Base-by-base conservation (phyloP, 2,113 vertebrate species). In the Ictalurus furcatus region DNA sequence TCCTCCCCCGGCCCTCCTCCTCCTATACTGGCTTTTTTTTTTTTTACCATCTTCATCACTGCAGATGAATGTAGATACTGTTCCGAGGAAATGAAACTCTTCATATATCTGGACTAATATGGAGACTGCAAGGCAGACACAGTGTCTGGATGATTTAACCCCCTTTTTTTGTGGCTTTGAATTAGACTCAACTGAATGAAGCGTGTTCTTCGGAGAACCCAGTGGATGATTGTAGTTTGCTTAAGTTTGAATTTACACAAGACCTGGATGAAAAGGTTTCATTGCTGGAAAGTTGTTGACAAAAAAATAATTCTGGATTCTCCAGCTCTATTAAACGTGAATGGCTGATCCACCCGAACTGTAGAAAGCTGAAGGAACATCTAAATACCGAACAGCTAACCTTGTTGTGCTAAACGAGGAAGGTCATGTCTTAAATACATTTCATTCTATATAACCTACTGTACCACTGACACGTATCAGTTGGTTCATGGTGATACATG, bases 81-180 rank as follows among this genome's bases (percentile, higher is more conserved):
- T 89, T 89, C 48, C 61, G 71, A 76, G 78, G 85, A 86, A 86
- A 61, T 67, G 28, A 59, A 84, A 74, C 81, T 28, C 80, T 82
- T 59, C 80, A 82, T 82, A 82, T 82, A 82, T 82, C 81, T 63
- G 81, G 81, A 84, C 90, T 88, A 85, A 89, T 87, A 63, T 48
- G 61, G 88, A 89, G 90, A 76, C 86, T 82, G 65, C 61, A 30
- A 87, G 90, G 83, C 71, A 90, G 84, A 80, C 89, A 78, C 80
- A n/a, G 44, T 6, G 67, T 88, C 71, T 88, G 93, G 93, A 93
- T 91, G 90, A 91, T 93, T 91, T 91, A 91, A 86, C 88, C 79
- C 88, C 88, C 8, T 21, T 88, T 92, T 69, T 89, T 85, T 87
- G 58, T 85, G 90, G 78, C 82, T 89, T 85, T 85, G 37, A 61